phyloP scores from a whole-genome alignment of 2,888 invertebrate genomes.

The Coelinius sp. region DNA sequence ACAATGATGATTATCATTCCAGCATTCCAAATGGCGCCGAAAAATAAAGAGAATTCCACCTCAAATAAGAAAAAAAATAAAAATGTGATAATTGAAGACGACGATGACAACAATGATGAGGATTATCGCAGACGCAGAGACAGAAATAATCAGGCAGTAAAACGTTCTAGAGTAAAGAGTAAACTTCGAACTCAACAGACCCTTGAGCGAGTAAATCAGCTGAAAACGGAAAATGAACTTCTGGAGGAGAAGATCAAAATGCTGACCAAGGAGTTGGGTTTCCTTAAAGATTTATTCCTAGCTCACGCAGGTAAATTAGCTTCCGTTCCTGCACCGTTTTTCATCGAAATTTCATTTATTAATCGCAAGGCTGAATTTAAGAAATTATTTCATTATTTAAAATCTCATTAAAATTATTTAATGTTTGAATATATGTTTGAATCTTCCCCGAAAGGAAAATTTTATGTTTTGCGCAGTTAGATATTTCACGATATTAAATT shows the following conservation, averaged over 20 bases:
- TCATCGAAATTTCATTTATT: too few relatives aligned
- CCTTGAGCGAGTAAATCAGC: constrained; percentile 79
- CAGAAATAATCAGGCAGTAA: constrained; percentile 88
- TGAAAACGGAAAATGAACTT: constrained; percentile 85
- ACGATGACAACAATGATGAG: constrained; percentile 79
- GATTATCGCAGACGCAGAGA: constrained; percentile 83
- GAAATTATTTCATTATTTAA: too few relatives aligned
- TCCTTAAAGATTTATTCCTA: constrained; percentile 85
- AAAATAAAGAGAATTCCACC: constrained; percentile 62
- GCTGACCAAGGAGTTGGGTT: constrained; percentile 84
- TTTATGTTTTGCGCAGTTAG: too few relatives aligned
- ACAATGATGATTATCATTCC: neutral
- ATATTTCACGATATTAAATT: too few relatives aligned
- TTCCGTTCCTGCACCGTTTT: neutral
- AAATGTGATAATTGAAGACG: constrained; percentile 73
- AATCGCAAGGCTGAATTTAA: too few relatives aligned
- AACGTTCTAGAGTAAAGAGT: constrained; percentile 84
- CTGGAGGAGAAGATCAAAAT: constrained; percentile 86
- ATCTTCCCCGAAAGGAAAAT: too few relatives aligned
- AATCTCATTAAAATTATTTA: too few relatives aligned
- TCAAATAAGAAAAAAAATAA: constrained; percentile 56
- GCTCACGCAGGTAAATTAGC: constrained; percentile 80
- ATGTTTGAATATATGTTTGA: too few relatives aligned
- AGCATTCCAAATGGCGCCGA: constrained; percentile 66
- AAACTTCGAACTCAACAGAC: constrained; percentile 85